Percentiles rank a stretch among this genome's conserved stretches.
phyloP scores from a whole-genome alignment of 1,140 invertebrate species.

The Aphis gossypii region DNA sequence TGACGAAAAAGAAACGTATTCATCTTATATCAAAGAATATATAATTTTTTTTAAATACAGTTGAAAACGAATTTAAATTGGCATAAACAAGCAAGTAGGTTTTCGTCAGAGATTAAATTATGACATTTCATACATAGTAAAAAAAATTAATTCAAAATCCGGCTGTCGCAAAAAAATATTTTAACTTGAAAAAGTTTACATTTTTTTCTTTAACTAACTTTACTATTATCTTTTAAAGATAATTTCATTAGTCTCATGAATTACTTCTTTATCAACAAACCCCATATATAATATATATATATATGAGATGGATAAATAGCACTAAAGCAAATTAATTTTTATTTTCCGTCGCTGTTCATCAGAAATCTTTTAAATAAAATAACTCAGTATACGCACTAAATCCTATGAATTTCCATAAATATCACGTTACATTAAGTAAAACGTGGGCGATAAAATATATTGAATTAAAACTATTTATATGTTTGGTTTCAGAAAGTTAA shows the following conservation, averaged over 20 bases:
- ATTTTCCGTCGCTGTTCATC: conserved; percentile 16
- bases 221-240: conserved; percentile 18
- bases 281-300: neutral
- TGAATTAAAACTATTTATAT: neutral
- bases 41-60: conserved; percentile 9
- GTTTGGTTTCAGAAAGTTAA: neutral
- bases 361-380: conserved; percentile 9
- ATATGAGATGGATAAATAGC: neutral
- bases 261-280: conserved; percentile 26
- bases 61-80: conserved; percentile 38
- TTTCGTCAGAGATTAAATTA: conserved; percentile 20
- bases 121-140: neutral
- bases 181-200: neutral
- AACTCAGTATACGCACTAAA: neutral
- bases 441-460: neutral
- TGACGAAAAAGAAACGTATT: neutral
- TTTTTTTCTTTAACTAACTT: conserved; percentile 5
- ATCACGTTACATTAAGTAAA: neutral
- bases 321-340: conserved; percentile 26
- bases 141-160: neutral
- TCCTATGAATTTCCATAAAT: conserved; percentile 27
- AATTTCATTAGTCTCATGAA: conserved; percentile 19
- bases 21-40: conserved; percentile 19
- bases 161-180: neutral
- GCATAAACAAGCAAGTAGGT: conserved; percentile 36